These are phyloP conservation scores for Graphium colonna DNA, from an alignment of 2,888 invertebrate genomes.

Conservation along the genomic window DNA sequence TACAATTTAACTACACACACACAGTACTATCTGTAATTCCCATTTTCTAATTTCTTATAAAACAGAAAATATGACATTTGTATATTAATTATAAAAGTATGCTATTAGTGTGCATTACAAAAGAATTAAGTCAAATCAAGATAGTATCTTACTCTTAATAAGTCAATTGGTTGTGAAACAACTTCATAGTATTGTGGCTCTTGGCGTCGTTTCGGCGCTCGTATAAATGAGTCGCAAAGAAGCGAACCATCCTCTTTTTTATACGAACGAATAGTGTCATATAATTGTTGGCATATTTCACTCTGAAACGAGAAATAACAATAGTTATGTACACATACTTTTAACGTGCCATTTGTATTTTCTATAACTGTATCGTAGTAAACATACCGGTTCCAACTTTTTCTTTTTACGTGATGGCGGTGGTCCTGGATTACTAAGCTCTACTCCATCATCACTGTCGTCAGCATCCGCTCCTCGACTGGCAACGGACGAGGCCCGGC, in stretches of 20 bases:
- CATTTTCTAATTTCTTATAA: no score
- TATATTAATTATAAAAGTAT: no score
- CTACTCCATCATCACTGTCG: conserved; percentile 83
- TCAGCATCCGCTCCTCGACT: conserved; percentile 85
- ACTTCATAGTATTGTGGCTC: conserved; percentile 95
- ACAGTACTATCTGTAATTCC: no score
- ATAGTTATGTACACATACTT: no score
- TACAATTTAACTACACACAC: no score
- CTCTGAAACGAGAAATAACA: conserved; percentile 67
- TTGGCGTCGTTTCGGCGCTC: conserved; percentile 95
- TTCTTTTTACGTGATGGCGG: conserved; percentile 80
- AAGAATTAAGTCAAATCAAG: no score
- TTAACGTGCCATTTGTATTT: no score
- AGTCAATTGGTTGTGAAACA: conserved; percentile 96
- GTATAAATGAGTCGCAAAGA: conserved; percentile 95
- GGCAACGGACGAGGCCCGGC: conserved; percentile 91
- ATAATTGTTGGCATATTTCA: conserved; percentile 94
- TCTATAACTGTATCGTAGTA: conserved; percentile 14
- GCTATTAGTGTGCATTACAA: no score
- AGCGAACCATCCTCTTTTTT: conserved; percentile 95
- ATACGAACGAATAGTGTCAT: conserved; percentile 93
- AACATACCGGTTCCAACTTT: conserved; percentile 87
- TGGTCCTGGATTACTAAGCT: conserved; percentile 68
- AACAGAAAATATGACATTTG: no score
- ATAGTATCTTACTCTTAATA: conserved; percentile 82